phyloP scores from a whole-genome alignment of 2,888 invertebrate species.

The Tanypteryx hageni region DNA sequence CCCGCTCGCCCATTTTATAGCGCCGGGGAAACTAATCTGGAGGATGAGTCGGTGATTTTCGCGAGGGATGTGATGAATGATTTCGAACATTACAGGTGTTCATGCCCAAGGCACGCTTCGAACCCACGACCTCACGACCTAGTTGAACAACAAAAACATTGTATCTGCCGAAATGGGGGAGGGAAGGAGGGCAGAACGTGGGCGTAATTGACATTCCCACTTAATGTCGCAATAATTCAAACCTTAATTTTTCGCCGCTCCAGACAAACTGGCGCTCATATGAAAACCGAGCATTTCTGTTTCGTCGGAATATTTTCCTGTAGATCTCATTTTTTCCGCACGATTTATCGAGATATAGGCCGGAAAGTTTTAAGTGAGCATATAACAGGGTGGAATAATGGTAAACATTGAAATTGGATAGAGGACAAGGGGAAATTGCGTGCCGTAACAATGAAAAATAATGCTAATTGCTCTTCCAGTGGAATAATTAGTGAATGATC shows the following conservation, averaged over 20 bases:
- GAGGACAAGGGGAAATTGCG: too few species aligned
- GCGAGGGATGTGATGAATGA: constrained; percentile 42
- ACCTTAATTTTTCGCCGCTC: background rate
- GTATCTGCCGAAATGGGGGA: background rate
- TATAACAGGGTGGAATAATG: too few species aligned
- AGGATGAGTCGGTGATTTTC: constrained; percentile 58
- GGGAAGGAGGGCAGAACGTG: background rate
- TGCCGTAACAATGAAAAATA: too few species aligned
- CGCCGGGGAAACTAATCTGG: constrained; percentile 47
- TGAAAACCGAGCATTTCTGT: too few species aligned
- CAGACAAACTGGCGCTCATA: too few species aligned
- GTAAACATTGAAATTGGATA: too few species aligned
- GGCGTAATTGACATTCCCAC: constrained; percentile 12
- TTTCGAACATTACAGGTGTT: constrained; percentile 58
- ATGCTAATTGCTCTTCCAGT: too few species aligned
- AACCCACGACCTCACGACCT: constrained; percentile 52
- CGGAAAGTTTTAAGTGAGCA: too few species aligned
- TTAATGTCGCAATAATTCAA: background rate
- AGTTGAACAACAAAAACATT: constrained; percentile 25
- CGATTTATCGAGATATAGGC: too few species aligned
- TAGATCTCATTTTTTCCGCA: too few species aligned
- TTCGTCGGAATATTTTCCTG: too few species aligned
- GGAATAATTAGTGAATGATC: too few species aligned
- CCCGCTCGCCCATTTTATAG: constrained; percentile 47
- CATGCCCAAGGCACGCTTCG: constrained; percentile 44